Evolutionary conservation across 2,797 vertebrate genomes (phyloP), one percentile per base, ranked within the genome.

Genomic region (Clarias laeviceps): DNA sequence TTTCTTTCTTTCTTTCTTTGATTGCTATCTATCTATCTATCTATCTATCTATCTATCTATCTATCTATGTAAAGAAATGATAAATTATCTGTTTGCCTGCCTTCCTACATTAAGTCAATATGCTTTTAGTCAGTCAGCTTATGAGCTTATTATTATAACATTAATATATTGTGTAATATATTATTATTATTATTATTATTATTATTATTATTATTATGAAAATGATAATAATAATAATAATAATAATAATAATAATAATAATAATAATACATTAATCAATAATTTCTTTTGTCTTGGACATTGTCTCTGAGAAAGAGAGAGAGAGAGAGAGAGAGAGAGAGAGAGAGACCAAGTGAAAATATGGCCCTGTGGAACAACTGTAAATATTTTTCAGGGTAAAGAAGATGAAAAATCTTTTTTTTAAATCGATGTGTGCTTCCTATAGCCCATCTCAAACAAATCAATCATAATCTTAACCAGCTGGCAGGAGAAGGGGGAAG

Each of bases 391-490:
- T 97, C 95, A 96, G 74, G 93, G 65, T 77, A 32, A 50, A 59
- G 37, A 37, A 69, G 65, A 85, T 96, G 96, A 96, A 97, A 98
- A 98, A 97, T 97, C 97, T 97, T 96, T 96, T 70, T 61, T 3
- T 15, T 95, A 96, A 98, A 98, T 99, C 98, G 97, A 98, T 99
- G 96, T 93, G 94, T 97, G 96, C 96, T 99, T 99, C 98, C 97
- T 97, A 96, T 94, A 96, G 97, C 97, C 96, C 97, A 96, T 97
- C 97, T 96, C 94, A 91, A 96, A 97, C 96, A 93, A 97, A 99
- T 99, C 97, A 98, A 98, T 99, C 98, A 97, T 97, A 94, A 96
- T 97, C 95, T 94, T 76, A 92, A 90, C 87, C 94, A 93, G 95
- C 95, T 95, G 96, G 92, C 92, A 72, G 89, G 93, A 94, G 93